These are phyloP conservation scores for Paralichthys olivaceus DNA, from an alignment of 2,113 vertebrate genomes.

Conservation along the genomic window DNA sequence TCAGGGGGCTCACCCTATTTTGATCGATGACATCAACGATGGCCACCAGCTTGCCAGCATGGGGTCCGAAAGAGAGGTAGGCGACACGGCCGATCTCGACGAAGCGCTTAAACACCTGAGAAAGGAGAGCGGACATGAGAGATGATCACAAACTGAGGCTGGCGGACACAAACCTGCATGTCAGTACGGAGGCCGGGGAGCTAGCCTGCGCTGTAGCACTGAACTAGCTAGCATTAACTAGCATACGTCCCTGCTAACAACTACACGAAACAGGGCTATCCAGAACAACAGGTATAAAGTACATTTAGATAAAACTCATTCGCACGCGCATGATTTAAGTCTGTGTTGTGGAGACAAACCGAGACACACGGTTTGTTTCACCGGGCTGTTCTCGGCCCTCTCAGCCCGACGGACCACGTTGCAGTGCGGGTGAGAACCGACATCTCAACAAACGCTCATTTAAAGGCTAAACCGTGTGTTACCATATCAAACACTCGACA, in stretches of 20 bases:
- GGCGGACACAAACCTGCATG: not conserved
- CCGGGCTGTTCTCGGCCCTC: not conserved
- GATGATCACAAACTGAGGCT: not conserved
- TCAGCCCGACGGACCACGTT: conserved; percentile 64
- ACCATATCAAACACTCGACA: rapidly evolving
- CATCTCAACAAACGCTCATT: not conserved
- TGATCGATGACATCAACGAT: conserved; percentile 98
- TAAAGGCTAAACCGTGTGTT: rapidly evolving
- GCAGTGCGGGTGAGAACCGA: conserved; percentile 22
- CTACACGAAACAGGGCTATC: not conserved
- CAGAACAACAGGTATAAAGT: rapidly evolving
- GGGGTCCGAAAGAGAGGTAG: conserved; percentile 92
- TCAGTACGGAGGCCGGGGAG: not conserved
- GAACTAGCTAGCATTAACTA: conserved; percentile 6
- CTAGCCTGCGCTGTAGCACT: not conserved
- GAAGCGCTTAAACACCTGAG: conserved; percentile 95
- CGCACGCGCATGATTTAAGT: rapidly evolving
- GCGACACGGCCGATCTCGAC: conserved; percentile 96
- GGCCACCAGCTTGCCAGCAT: conserved; percentile 93
- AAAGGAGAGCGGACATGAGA: not conserved
- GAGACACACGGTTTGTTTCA: rapidly evolving
- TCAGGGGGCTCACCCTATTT: conserved; percentile 85
- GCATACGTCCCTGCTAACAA: not conserved
- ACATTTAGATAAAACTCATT: rapidly evolving
- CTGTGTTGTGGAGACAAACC: rapidly evolving